Percentiles rank a stretch among this genome's conserved stretches.
Conservation (phyloP, 1,140 invertebrate species). For the fruit fly (Drosophila melanogaster) region DNA sequence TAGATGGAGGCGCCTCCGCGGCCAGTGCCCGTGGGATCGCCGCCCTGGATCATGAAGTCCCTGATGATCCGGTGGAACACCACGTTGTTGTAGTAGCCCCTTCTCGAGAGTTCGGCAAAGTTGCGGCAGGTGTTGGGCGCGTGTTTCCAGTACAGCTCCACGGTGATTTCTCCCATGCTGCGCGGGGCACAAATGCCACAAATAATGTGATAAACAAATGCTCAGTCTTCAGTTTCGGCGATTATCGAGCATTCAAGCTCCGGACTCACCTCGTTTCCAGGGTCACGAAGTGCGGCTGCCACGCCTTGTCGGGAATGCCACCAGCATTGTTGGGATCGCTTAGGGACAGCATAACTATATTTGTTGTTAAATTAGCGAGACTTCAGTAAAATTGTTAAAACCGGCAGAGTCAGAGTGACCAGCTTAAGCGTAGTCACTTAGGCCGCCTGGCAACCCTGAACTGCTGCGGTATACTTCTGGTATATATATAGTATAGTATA, state of each 20-base stretch:
- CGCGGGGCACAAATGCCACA: conserved; percentile 76
- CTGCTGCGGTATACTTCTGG: no score
- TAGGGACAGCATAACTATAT: conserved; percentile 30
- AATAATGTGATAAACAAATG: no score
- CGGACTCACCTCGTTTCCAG: conserved; percentile 91
- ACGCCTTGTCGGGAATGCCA: conserved; percentile 93
- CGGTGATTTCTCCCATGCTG: conserved; percentile 96
- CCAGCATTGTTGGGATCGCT: conserved; percentile 37
- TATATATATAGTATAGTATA: no score
- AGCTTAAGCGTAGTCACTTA: no score
- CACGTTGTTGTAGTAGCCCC: conserved; percentile 98
- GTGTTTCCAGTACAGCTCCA: conserved; percentile 99
- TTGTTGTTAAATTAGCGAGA: neutral
- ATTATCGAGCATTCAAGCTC: neutral
- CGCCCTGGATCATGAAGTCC: conserved; percentile 99
- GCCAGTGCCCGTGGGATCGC: conserved; percentile 96
- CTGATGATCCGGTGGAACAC: conserved; percentile 98
- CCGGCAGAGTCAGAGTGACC: no score
- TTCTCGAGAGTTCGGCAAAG: conserved; percentile 95
- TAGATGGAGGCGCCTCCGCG: conserved; percentile 98
- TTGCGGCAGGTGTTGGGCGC: conserved; percentile 97
- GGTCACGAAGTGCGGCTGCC: conserved; percentile 93
- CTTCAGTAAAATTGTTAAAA: neutral
- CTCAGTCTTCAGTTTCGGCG: no score
- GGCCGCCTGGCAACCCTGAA: no score